phyloP scores from a whole-genome alignment of 2,888 invertebrate species.

The Mesopsocus fuscifrons region DNA sequence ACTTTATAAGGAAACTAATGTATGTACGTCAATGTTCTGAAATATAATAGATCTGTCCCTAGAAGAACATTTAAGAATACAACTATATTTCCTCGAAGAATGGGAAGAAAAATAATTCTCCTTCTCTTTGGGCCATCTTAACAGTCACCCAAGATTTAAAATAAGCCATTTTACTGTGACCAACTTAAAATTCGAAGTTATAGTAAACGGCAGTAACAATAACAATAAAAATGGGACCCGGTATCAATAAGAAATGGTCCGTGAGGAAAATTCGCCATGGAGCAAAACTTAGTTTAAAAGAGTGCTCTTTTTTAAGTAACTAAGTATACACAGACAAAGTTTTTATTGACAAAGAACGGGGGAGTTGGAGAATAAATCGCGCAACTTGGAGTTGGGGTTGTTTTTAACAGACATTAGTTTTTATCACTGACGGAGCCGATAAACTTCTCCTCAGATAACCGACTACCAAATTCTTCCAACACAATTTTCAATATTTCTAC shows the following conservation, averaged over 20 bases:
- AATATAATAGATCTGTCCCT: too few relatives aligned
- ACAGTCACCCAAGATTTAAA: too few relatives aligned
- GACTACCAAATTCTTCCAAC: too few relatives aligned
- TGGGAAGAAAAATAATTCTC: too few relatives aligned
- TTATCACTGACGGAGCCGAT: conserved; percentile 8
- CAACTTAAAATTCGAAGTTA: too few relatives aligned
- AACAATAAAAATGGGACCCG: neutral
- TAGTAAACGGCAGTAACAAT: too few relatives aligned
- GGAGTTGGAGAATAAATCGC: conserved; percentile 8
- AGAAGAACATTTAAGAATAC: too few relatives aligned
- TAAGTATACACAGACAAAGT: conserved; percentile 7
- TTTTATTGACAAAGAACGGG: conserved; percentile 6
- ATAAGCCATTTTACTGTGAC: too few relatives aligned
- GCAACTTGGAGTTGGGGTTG: conserved; percentile 7
- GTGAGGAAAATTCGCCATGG: neutral
- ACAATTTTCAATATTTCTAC: conserved; percentile 6
- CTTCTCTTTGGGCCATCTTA: too few relatives aligned
- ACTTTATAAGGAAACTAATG: too few relatives aligned
- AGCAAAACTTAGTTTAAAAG: neutral
- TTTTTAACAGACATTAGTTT: conserved; percentile 9
- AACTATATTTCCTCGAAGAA: too few relatives aligned
- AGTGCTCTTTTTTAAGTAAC: conserved; percentile 4
- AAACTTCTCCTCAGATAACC: conserved; percentile 3
- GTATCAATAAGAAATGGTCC: neutral
- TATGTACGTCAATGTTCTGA: too few relatives aligned